Evolutionary conservation across 2,888 invertebrate species (phyloP).

Genomic region (Leptarthrus brevirostris): DNA sequence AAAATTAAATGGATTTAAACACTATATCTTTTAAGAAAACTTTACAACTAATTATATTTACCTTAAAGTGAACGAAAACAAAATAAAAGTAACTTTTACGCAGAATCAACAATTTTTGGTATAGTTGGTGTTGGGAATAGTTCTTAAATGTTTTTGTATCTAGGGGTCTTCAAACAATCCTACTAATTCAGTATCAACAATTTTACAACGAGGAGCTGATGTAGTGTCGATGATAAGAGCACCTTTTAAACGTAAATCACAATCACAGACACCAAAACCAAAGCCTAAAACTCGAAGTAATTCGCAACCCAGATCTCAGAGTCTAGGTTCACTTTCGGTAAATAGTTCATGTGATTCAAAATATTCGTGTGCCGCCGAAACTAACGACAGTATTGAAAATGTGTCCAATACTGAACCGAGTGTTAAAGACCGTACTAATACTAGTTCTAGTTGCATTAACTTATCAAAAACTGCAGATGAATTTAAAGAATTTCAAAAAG

Average conservation of each 20-base stretch:
- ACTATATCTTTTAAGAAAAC: no score
- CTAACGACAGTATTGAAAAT: conserved; percentile 19
- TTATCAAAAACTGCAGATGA: not conserved
- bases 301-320: conserved; percentile 62
- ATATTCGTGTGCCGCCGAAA: not conserved
- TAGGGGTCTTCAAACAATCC: conserved; percentile 4
- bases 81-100: no score
- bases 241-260: conserved; percentile 57
- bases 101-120: not conserved
- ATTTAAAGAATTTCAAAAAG: not conserved
- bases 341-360: conserved; percentile 60
- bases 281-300: conserved; percentile 58
- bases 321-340: conserved; percentile 67
- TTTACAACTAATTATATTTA: no score
- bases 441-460: not conserved
- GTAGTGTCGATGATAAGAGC: conserved; percentile 65
- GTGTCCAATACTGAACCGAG: not conserved
- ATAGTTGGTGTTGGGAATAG: conserved; percentile 27
- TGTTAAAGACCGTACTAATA: conserved; percentile 49
- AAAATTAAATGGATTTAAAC: no score
- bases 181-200: conserved; percentile 13
- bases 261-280: conserved; percentile 59
- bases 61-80: no score
- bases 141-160: conserved; percentile 1
- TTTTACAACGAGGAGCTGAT: conserved; percentile 60